These are phyloP conservation scores for Bombycilla garrulus DNA, from an alignment of 2,113 vertebrate species.

Conservation along the genomic window DNA sequence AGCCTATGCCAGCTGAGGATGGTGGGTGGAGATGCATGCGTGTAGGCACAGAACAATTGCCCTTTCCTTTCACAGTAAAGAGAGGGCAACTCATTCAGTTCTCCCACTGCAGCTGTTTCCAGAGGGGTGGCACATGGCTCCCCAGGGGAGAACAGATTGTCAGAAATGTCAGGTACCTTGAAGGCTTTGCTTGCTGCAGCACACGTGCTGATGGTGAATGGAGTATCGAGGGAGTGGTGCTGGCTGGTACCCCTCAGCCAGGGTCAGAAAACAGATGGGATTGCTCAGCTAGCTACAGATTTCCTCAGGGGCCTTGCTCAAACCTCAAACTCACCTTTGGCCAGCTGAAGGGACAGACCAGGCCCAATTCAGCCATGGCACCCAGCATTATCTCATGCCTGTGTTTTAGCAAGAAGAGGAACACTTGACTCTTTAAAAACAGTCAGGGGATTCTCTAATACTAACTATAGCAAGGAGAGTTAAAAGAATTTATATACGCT, in stretches of 20 bases:
- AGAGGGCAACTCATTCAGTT: not conserved
- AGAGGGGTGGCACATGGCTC: not conserved
- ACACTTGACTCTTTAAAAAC: not conserved
- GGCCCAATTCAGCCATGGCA: not conserved
- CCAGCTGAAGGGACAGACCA: not conserved
- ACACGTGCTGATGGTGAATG: not conserved
- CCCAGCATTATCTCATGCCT: not conserved
- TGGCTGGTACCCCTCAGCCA: not conserved
- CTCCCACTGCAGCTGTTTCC: not conserved
- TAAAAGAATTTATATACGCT: not conserved
- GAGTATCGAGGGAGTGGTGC: not conserved
- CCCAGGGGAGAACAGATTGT: not conserved
- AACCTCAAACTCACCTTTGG: not conserved
- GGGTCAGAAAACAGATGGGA: not conserved
- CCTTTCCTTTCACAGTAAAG: not conserved
- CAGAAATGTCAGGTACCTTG: not conserved
- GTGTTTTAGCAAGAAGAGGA: not conserved
- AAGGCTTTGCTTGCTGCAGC: not conserved
- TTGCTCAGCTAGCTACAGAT: not conserved
- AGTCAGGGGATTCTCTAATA: not conserved
- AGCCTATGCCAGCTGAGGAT: not conserved
- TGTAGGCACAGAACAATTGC: not conserved
- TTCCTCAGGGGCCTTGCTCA: not conserved
- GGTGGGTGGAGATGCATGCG: not conserved
- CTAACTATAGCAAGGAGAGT: accelerated